Evolutionary conservation across 2,797 vertebrate genomes (phyloP), one percentile per base, ranked within the genome.

Genomic region (Sebastes matsubarae): DNA sequence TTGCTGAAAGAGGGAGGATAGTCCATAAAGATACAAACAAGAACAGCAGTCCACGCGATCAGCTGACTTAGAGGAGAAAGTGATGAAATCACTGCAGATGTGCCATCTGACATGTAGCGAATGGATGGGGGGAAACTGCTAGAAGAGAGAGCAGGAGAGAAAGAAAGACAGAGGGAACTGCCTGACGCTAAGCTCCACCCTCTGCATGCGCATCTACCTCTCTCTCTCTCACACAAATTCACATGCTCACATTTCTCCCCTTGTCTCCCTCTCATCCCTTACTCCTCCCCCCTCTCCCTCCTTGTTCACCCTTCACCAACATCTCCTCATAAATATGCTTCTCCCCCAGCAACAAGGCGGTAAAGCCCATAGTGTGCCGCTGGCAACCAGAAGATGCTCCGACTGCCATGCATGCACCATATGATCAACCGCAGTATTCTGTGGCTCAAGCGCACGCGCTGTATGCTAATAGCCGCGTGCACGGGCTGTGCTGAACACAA

Each of bases 171-270:
- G 88, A 83, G 83, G 77, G 90, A 92, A 89, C 88, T 92, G 95
- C 90, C 92, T 86, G 92, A 92, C 85, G 92, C 87, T 93, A 94
- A 90, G 94, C 95, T 93, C 96, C 96, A 59, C 96, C 96, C 90
- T 89, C 90, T 86, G 88, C 92, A 83, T 94, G 90, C 84, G 80
- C 91, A 92, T 94, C 88, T 66, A 89, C 13, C 29, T 34, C 50
- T 22, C 50, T 52, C 16, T 65, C 76, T 69, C 38, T 16, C 38
- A 42, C 52, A n/a, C 67, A 80, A 84, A 79, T 84, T 89, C 91
- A 89, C 92, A 77, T 83, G 79, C 91, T 89, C 71, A 55, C 86
- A 82, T 87, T 76, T 89, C 85, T 84, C 77, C 80, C 84, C 71
- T 61, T 22, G 36, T 79, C 82, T 87, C 79, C 68, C 81, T 87